A percentile compares a stretch with the other conserved stretches of the same genome.
These are phyloP conservation scores for Prolemur simus DNA, from an alignment of 2,113 vertebrate species.

Conservation along the genomic window DNA sequence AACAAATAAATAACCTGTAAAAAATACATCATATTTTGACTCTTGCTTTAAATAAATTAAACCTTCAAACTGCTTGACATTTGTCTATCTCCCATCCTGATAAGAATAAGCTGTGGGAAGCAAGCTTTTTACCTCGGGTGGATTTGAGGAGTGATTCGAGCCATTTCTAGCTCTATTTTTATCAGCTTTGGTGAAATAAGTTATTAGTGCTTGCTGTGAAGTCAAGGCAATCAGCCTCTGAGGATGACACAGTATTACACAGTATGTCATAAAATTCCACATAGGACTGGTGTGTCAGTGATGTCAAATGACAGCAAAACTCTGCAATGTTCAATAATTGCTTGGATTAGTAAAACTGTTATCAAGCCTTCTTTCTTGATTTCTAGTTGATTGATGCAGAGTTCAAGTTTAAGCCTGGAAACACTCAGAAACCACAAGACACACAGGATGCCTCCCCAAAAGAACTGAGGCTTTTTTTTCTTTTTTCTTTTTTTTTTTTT, in stretches of 20 bases:
- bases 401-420: constrained; percentile 82
- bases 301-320: constrained; percentile 71
- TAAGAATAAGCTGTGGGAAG: constrained; percentile 59
- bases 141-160: constrained; percentile 71
- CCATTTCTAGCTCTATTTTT: constrained; percentile 70
- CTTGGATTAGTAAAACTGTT: constrained; percentile 82
- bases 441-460: constrained; percentile 63
- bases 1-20: not conserved
- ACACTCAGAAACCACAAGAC: constrained; percentile 77
- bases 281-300: not conserved
- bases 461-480: constrained; percentile 76
- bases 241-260: constrained; percentile 73
- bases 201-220: constrained; percentile 79
- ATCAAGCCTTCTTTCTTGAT: constrained; percentile 77
- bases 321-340: constrained; percentile 78
- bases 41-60: constrained; percentile 40
- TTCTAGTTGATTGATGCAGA: constrained; percentile 78
- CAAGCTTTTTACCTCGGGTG: constrained; percentile 58
- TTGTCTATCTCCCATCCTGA: constrained; percentile 51
- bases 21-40: not conserved
- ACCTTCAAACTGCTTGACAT: constrained; percentile 9
- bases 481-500: constrained; percentile 17
- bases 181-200: constrained; percentile 78
- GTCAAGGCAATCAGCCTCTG: constrained; percentile 72
- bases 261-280: constrained; percentile 64